Evolutionary conservation across 2,113 vertebrate genomes (phyloP), one percentile per base, ranked within the genome.

Genomic region (Calypte anna): DNA sequence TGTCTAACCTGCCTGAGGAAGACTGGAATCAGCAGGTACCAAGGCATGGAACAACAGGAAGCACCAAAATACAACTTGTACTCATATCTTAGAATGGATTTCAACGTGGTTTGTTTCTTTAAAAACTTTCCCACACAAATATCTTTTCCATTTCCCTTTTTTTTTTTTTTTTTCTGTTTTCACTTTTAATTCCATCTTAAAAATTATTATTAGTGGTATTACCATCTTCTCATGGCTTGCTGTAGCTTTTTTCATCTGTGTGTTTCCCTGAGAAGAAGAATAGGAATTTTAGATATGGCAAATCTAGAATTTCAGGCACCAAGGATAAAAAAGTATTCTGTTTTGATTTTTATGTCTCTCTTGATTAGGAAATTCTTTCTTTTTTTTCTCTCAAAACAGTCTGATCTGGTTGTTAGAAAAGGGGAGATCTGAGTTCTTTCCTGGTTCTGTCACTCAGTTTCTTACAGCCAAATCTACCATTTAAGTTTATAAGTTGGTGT

Each of bases 371-470:
- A 89, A 74, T 91, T 93, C 91, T 91, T 79, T 84, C 18, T 48
- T 73, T 92, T 40, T 40, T 92, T 92, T 95, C 61, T 84, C 59
- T 96, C 63, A 36, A 62, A 95, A 46, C 77, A 82, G 59, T 91
- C 74, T 21, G 62, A 81, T 89, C 57, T 21, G 4, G 24, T 61
- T 79, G 85, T 93, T 96, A 90, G 85, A 81, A 88, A 91, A 91
- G 57, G 38, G 64, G 63, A 75, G 73, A 51, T 40, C 58, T 50
- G 50, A 57, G 61, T 84, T 84, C 80, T 82, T 78, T 79, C 76
- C 73, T 68, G 36, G 25, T 28, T 76, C 61, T 91, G 76, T 90
- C 79, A 82, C 51, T 93, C 86, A 79, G 63, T 75, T 90, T 66
- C 68, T 92, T 86, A 82, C 40, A 82, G 57, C 31, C 80, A 64